Percentiles rank a stretch among this genome's conserved stretches.
phyloP scores from a whole-genome alignment of 2,888 invertebrate genomes.

The Lamellibrachia satsuma region DNA sequence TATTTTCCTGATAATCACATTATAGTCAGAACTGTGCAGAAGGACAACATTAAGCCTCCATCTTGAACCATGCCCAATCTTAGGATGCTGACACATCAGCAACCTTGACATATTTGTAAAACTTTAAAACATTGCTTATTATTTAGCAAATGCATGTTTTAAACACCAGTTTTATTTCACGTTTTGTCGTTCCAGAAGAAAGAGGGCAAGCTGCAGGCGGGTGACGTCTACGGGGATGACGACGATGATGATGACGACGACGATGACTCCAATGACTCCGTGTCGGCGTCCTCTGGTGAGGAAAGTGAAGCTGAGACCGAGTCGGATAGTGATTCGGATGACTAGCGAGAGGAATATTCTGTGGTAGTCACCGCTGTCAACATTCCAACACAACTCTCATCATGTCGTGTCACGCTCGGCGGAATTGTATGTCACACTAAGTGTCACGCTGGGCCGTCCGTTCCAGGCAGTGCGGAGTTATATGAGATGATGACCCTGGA shows the following conservation, averaged over 20 bases:
- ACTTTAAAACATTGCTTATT: not conserved
- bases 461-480: not conserved
- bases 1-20: too few species aligned
- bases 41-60: too few species aligned
- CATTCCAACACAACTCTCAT: not conserved
- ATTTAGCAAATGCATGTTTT: not conserved
- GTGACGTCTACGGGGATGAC: constrained; percentile 3
- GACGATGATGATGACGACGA: constrained; percentile 28
- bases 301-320: constrained; percentile 25
- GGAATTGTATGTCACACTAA: not conserved
- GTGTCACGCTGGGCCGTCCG: not conserved
- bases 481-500: not conserved
- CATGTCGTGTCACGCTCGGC: not conserved
- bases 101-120: not conserved
- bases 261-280: constrained; percentile 5
- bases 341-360: not conserved
- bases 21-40: too few species aligned
- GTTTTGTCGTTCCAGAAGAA: not conserved
- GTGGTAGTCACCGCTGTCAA: not conserved
- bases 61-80: too few species aligned
- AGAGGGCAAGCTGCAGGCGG: constrained; percentile 19
- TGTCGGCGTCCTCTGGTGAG: not conserved
- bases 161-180: not conserved
- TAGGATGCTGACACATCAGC: not conserved
- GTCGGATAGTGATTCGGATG: constrained; percentile 23